These are phyloP conservation scores for Baryphthengus martii DNA, from an alignment of 2,113 vertebrate genomes.

Conservation along the genomic window DNA sequence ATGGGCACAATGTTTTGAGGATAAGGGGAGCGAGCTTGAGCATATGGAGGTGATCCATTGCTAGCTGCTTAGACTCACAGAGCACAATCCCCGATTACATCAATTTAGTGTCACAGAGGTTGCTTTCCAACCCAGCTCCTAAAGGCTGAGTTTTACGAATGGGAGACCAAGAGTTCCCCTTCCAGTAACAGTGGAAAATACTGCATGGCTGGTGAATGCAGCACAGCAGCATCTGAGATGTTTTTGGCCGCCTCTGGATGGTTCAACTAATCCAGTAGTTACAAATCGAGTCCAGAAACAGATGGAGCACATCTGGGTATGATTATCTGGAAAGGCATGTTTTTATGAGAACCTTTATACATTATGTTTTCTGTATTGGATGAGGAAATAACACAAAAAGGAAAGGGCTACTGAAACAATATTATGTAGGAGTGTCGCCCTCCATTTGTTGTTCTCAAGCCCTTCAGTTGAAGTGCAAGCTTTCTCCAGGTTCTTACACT, in stretches of 20 bases:
- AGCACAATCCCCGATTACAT: neutral
- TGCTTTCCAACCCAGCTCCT: neutral
- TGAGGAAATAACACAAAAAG: neutral
- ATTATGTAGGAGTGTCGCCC: neutral
- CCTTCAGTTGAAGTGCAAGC: neutral
- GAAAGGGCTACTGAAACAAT: neutral
- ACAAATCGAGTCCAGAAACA: neutral
- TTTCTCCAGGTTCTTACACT: neutral
- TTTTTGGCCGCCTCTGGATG: neutral
- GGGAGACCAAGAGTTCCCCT: fast-evolving
- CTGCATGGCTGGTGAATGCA: neutral
- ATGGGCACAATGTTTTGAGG: neutral
- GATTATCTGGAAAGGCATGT: neutral
- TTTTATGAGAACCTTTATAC: neutral
- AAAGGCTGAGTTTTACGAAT: neutral
- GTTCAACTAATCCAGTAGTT: neutral
- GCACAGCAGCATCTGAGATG: neutral
- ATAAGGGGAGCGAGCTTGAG: neutral
- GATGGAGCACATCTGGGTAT: neutral
- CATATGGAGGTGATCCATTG: neutral
- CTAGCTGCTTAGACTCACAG: neutral
- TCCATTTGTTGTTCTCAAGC: neutral
- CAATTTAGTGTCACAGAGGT: neutral
- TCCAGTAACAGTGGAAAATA: neutral
- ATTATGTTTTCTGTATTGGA: neutral